These are phyloP conservation scores for Phenganax marumi DNA, from an alignment of 92 coral and sea anemone species.

Conservation along the genomic window DNA sequence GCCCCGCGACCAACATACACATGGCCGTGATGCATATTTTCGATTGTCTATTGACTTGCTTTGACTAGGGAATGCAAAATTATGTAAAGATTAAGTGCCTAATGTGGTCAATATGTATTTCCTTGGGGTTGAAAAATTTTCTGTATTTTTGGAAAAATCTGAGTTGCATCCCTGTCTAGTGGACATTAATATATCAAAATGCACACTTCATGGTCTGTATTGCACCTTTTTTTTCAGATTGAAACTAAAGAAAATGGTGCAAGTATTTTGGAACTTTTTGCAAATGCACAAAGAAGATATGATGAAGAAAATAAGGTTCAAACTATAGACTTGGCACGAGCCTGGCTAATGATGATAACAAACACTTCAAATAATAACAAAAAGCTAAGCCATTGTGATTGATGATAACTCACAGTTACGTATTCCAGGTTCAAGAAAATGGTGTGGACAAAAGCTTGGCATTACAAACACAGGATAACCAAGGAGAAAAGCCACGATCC, in stretches of 20 bases:
- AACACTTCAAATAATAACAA: background rate
- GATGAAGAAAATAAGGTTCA: slow-evolving; percentile 56
- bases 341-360: background rate
- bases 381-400: background rate
- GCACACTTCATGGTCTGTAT: background rate
- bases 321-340: background rate
- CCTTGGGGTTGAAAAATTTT: too few species aligned
- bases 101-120: too few species aligned
- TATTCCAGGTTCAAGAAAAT: slow-evolving; percentile 8
- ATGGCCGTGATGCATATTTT: too few species aligned
- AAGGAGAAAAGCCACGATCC: slow-evolving; percentile 20
- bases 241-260: slow-evolving; percentile 1
- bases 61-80: too few species aligned
- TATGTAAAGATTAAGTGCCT: too few species aligned
- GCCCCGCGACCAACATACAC: too few species aligned
- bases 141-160: too few species aligned
- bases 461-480: background rate
- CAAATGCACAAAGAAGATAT: slow-evolving; percentile 81
- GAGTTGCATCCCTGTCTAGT: too few species aligned
- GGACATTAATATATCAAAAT: background rate
- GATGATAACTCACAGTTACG: background rate
- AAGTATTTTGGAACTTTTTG: slow-evolving; percentile 78
- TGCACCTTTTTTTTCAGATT: background rate
- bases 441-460: background rate
- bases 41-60: too few species aligned